phyloP scores from a whole-genome alignment of 2,888 invertebrate species.

The Cosmia trapezina region DNA sequence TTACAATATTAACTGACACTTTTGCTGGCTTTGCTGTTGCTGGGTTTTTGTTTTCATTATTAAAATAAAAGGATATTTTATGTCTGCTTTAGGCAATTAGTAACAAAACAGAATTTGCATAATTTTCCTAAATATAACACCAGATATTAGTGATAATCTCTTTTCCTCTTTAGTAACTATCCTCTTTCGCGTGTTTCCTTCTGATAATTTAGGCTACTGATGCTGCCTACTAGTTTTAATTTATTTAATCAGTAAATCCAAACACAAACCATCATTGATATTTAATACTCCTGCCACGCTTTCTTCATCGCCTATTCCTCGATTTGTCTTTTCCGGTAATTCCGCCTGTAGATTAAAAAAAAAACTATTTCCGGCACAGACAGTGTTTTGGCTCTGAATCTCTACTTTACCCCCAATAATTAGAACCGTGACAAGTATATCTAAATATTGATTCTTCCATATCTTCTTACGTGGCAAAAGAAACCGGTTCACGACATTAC shows the following conservation, averaged over 20 bases:
- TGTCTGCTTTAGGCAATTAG: neutral
- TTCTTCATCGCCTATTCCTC: neutral
- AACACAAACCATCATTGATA: neutral
- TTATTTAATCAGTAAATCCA: neutral
- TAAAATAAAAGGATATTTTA: neutral
- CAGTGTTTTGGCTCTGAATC: neutral
- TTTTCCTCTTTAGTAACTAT: neutral
- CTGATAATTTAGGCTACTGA: neutral
- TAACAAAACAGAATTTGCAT: neutral
- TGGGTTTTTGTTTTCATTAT: neutral
- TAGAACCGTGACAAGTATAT: slow-evolving; percentile 11
- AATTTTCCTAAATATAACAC: neutral
- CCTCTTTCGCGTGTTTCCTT: neutral
- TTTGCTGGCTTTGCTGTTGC: slow-evolving; percentile 4
- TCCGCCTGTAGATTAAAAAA: neutral
- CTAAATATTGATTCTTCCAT: slow-evolving; percentile 32
- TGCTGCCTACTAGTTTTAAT: neutral
- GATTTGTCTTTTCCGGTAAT: neutral
- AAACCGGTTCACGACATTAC: slow-evolving; percentile 50
- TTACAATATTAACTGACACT: slow-evolving; percentile 40
- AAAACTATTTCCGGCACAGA: neutral
- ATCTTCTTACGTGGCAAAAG: slow-evolving; percentile 35
- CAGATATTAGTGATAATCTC: neutral
- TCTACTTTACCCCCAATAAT: slow-evolving; percentile 4
- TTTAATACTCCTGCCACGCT: neutral